A percentile compares a stretch with the other conserved stretches of the same genome.
phyloP scores from a whole-genome alignment of 2,113 vertebrate genomes.

The Sclerurus mexicanus region DNA sequence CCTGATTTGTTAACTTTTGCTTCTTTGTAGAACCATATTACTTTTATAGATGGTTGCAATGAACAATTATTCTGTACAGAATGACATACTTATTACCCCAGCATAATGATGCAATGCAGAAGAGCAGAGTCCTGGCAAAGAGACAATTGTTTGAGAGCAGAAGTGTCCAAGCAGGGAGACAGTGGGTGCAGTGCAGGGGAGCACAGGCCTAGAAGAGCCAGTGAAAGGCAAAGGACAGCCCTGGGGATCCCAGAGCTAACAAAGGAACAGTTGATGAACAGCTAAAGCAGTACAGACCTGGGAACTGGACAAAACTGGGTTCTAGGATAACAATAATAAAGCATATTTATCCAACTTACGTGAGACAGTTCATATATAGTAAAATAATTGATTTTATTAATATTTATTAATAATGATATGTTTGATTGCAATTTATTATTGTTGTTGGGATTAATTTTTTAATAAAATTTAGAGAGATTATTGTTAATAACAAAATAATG shows the following conservation, averaged over 20 bases:
- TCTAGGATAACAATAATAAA: neutral
- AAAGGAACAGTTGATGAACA: no score
- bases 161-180: neutral
- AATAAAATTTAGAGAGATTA: neutral
- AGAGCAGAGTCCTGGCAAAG: neutral
- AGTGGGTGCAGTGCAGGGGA: neutral
- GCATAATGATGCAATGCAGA: accelerated
- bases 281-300: neutral
- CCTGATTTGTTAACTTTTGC: neutral
- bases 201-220: neutral
- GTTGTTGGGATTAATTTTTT: neutral
- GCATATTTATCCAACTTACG: neutral
- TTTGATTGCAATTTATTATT: neutral
- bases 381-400: neutral
- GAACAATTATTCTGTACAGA: neutral
- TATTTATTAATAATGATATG: neutral
- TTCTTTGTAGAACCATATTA: neutral
- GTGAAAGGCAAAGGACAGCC: neutral
- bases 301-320: neutral
- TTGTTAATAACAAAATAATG: neutral
- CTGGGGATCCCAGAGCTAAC: neutral
- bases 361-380: neutral
- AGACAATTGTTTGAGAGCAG: neutral
- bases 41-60: neutral
- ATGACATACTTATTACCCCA: accelerated